Evolutionary conservation across 2,797 vertebrate genomes (phyloP).

Genomic region (Catharus ustulatus): DNA sequence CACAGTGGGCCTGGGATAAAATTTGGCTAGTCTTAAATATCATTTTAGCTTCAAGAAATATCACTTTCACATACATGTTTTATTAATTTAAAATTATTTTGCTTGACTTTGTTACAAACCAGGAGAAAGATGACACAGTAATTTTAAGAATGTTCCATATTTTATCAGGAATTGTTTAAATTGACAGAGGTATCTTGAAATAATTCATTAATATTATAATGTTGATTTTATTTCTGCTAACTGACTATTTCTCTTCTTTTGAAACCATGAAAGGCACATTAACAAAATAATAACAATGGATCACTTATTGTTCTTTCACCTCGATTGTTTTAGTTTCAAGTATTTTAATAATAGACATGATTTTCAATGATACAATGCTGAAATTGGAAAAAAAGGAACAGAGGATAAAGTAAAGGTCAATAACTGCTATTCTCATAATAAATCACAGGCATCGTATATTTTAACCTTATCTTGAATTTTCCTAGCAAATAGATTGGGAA

Average conservation of each 20-base stretch:
- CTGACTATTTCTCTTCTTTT: background rate
- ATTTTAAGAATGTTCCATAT: background rate
- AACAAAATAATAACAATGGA: background rate
- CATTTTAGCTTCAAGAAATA: background rate
- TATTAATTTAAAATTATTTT: background rate
- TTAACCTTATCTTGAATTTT: constrained; percentile 35
- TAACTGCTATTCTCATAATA: constrained; percentile 8
- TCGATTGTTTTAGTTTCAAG: background rate
- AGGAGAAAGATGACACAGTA: accelerated
- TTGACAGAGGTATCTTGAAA: background rate
- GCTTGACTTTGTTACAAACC: background rate
- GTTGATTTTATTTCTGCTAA: background rate
- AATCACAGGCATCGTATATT: background rate
- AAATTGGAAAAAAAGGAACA: background rate
- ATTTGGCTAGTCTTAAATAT: background rate
- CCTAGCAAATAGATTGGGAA: constrained; percentile 17
- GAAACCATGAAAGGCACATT: background rate
- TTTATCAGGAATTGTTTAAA: background rate
- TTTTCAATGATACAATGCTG: background rate
- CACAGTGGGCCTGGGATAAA: background rate
- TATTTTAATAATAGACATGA: background rate
- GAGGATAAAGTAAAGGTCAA: background rate
- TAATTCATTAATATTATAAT: background rate
- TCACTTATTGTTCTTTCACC: background rate
- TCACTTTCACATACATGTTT: background rate